These are phyloP conservation scores for Lordiphosa andalusiaca DNA, from an alignment of 2,888 invertebrate species.

Conservation along the genomic window DNA sequence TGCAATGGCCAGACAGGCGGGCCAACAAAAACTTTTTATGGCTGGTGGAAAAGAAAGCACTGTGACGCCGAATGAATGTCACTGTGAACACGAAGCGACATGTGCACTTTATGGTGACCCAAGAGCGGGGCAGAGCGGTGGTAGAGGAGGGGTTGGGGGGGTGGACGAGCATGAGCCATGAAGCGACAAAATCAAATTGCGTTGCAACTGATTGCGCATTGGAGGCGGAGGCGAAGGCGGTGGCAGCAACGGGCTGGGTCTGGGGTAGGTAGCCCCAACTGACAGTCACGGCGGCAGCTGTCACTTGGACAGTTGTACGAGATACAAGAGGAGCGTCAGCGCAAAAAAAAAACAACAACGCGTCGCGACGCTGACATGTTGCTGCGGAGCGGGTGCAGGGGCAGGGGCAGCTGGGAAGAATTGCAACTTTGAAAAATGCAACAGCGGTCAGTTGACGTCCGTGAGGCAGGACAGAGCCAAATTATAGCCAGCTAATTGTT, in stretches of 20 bases:
- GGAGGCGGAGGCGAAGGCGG: constrained; percentile 5
- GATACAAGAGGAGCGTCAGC: constrained; percentile 38
- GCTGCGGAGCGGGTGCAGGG: background rate
- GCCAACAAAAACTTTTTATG: constrained; percentile 34
- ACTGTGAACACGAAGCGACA: constrained; percentile 78
- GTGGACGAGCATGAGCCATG: constrained; percentile 49
- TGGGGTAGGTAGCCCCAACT: constrained; percentile 13
- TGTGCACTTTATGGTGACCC: constrained; percentile 78
- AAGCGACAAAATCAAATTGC: constrained; percentile 76
- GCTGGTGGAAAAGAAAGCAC: constrained; percentile 54
- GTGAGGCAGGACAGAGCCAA: constrained; percentile 29
- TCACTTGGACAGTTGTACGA: constrained; percentile 76
- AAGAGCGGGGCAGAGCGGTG: constrained; percentile 6
- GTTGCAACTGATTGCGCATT: constrained; percentile 76
- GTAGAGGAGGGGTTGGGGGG: background rate
- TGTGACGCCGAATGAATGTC: constrained; percentile 77
- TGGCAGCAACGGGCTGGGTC: background rate
- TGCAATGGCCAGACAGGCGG: constrained; percentile 54
- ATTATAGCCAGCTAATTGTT: constrained; percentile 63
- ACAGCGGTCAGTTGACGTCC: constrained; percentile 26
- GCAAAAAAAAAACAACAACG: constrained; percentile 34
- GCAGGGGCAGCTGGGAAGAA: background rate
- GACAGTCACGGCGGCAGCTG: constrained; percentile 73
- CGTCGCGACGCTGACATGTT: constrained; percentile 39
- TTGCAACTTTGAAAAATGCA: constrained; percentile 34